A percentile compares a stretch with the other conserved stretches of the same genome.
phyloP scores from a whole-genome alignment of 2,113 vertebrate genomes.

The Microcebus ravelobensis region DNA sequence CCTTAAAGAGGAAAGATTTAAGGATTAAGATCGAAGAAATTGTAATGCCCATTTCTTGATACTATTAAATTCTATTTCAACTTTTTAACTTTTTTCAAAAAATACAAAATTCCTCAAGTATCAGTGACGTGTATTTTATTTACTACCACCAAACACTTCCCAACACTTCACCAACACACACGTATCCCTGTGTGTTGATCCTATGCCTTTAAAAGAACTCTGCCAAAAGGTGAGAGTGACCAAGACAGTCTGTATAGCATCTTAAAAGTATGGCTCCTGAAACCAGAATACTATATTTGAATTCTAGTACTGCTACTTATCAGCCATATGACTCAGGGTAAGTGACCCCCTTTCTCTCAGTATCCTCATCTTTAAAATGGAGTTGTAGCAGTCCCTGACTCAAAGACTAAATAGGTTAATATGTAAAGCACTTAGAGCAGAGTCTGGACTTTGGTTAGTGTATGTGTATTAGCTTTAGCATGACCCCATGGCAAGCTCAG shows the following conservation, averaged over 20 bases:
- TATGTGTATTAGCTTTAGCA: neutral
- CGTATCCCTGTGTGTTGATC: neutral
- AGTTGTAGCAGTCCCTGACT: neutral
- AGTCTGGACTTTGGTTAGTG: neutral
- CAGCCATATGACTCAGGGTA: neutral
- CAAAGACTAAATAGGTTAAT: neutral
- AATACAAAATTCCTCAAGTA: constrained; percentile 40
- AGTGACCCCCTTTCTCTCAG: neutral
- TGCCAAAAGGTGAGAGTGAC: neutral
- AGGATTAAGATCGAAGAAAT: neutral
- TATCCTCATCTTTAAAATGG: neutral
- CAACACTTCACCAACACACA: neutral
- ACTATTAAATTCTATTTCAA: neutral
- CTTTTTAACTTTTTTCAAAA: constrained; percentile 28
- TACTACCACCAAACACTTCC: neutral
- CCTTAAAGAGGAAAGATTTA: constrained; percentile 42
- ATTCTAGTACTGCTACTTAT: neutral
- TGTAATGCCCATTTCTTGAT: neutral
- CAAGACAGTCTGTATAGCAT: neutral
- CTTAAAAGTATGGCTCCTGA: neutral
- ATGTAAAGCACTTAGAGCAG: neutral
- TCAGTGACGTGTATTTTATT: neutral
- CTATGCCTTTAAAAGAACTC: neutral
- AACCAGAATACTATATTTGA: neutral
- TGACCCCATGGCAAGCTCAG: neutral